Conservation (phyloP, 2,113 vertebrate genomes). For the Sorex fumeus region DNA sequence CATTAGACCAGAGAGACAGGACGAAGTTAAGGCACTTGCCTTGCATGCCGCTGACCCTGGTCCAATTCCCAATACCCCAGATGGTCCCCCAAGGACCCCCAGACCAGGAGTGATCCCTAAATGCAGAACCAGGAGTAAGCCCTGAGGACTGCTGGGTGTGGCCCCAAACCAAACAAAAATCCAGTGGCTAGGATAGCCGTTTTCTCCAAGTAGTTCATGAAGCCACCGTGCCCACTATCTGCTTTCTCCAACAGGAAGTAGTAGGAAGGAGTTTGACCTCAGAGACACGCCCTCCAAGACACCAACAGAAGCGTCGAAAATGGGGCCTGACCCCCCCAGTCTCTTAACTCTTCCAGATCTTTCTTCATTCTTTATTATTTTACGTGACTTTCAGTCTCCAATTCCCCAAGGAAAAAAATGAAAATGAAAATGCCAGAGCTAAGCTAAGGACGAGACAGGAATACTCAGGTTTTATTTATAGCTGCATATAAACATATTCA, state of each 20-base stretch:
- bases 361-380: slow-evolving; percentile 21
- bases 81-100: not conserved
- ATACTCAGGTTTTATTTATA: not conserved
- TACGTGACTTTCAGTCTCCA: slow-evolving; percentile 22
- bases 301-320: not conserved
- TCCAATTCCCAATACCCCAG: not conserved
- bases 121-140: too few relatives aligned
- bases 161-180: too few relatives aligned
- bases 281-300: rapidly evolving
- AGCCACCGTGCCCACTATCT: not conserved
- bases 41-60: not conserved
- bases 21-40: not conserved
- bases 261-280: not conserved
- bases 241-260: not conserved
- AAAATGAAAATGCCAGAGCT: not conserved
- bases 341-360: too few relatives aligned
- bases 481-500: not conserved
- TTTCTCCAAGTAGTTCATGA: not conserved
- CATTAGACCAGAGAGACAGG: not conserved
- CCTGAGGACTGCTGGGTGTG: too few relatives aligned
- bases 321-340: not conserved
- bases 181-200: not conserved
- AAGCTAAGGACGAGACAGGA: not conserved
- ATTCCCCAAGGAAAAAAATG: not conserved
- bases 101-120: too few relatives aligned